A percentile compares a stretch with the other conserved stretches of the same genome.
These are phyloP conservation scores for Achroia grisella DNA, from an alignment of 1,140 invertebrate species.

Conservation along the genomic window DNA sequence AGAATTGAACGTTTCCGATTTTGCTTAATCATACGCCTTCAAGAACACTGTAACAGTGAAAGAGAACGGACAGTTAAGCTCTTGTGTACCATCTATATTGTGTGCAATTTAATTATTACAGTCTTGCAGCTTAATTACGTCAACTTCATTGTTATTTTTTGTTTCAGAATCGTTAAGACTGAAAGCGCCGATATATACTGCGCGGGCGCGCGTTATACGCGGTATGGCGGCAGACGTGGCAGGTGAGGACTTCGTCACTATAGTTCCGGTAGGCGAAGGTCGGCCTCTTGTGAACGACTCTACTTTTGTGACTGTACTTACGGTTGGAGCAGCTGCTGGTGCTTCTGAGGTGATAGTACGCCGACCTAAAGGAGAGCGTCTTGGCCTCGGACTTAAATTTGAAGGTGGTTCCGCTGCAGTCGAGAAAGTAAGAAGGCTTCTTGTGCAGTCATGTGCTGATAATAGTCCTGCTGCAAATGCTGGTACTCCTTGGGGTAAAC, in stretches of 20 bases:
- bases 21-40: too few relatives aligned
- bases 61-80: slow-evolving; percentile 42
- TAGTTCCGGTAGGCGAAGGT: slow-evolving; percentile 68
- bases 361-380: slow-evolving; percentile 88
- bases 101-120: slow-evolving; percentile 14
- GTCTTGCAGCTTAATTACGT: slow-evolving; percentile 42
- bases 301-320: slow-evolving; percentile 68
- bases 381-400: slow-evolving; percentile 94
- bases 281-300: slow-evolving; percentile 42
- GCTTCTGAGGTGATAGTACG: slow-evolving; percentile 86
- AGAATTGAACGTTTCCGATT: too few relatives aligned
- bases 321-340: slow-evolving; percentile 57
- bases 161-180: slow-evolving; percentile 40
- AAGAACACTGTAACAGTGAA: slow-evolving; percentile 44
- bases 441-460: slow-evolving; percentile 91
- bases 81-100: slow-evolving; percentile 26
- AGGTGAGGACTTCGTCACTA: slow-evolving; percentile 70
- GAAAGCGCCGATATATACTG: slow-evolving; percentile 36
- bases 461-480: slow-evolving; percentile 90
- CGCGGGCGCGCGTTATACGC: slow-evolving; percentile 43
- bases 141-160: slow-evolving; percentile 45
- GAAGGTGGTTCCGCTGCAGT: slow-evolving; percentile 88
- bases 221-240: slow-evolving; percentile 57
- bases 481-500: slow-evolving; percentile 84
- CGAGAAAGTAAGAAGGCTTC: slow-evolving; percentile 81